Evolutionary conservation across 2,113 vertebrate species (phyloP), one percentile per base, ranked within the genome.

Genomic region (Nansenia antarctica): DNA sequence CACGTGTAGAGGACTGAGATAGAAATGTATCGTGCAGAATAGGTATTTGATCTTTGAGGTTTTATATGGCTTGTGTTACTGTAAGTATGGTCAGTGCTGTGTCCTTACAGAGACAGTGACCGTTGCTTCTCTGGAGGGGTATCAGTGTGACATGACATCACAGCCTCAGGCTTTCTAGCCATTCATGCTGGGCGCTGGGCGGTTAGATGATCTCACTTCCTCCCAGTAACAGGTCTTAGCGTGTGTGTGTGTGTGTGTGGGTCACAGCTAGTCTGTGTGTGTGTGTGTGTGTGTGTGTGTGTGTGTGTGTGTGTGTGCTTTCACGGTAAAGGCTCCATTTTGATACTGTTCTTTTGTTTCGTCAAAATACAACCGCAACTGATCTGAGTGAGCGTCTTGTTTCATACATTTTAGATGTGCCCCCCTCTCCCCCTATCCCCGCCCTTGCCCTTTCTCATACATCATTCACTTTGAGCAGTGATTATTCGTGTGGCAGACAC

Each of bases 141-240:
- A 18, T 76, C 62, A 55, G 59, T 31, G 3, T 0, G 32, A 22
- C 7, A 35, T 65, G 42, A 70, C 62, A 67, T 70, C 70, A 68
- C 70, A 67, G 77, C 70, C 74, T 77, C 67, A 55, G 27, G 73
- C 71, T 74, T 77, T 69, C 45, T 30, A 35, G 62, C 62, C 32
- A 20, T 29, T 49, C 53, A 26, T 3, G 55, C 14, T 26, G 32
- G 67, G 78, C 67, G 9, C 22, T 8, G 30, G 24, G 53, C 74
- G 67, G 71, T 27, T 27, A 60, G 26, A 77, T 81, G 79, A 81
- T 64, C 45, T 20, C 45, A 49, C 45, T 8, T 49, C 45, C 15
- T 49, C 45, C n/a, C n/a, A 49, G 45, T 49, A 15, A n/a, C 20
- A 49, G 45, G n/a, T n/a, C n/a, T 20, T 20, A 7, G 15, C 4